These are phyloP conservation scores for Hozukius guyotensis DNA, from an alignment of 2,797 vertebrate genomes.

Conservation along the genomic window DNA sequence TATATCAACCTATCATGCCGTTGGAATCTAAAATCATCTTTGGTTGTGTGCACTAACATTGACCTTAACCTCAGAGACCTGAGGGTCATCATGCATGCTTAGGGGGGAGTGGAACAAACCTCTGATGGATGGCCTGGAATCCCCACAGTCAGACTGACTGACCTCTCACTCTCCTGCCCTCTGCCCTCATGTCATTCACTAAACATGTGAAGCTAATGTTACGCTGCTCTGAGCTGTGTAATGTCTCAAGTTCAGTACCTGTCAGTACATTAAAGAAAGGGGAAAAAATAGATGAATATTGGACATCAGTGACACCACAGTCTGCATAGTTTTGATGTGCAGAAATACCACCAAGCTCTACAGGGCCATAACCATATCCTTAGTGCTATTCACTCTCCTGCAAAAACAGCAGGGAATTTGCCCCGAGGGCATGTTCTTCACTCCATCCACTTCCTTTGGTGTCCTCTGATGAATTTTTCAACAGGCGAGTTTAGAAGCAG, in stretches of 20 bases:
- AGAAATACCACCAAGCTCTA: slow-evolving; percentile 6
- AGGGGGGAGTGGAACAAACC: neutral
- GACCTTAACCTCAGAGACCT: slow-evolving; percentile 16
- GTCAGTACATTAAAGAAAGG: slow-evolving; percentile 1
- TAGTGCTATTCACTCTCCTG: slow-evolving; percentile 30
- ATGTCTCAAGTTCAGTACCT: slow-evolving; percentile 22
- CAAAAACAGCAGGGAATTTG: slow-evolving; percentile 54
- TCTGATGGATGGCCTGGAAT: slow-evolving; percentile 34
- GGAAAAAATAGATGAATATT: slow-evolving; percentile 13
- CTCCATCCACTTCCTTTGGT: slow-evolving; percentile 34
- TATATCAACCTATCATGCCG: neutral
- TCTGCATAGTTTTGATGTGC: slow-evolving; percentile 25
- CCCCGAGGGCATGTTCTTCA: slow-evolving; percentile 47
- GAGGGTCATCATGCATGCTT: neutral
- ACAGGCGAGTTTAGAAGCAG: slow-evolving; percentile 11
- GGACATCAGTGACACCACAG: slow-evolving; percentile 27
- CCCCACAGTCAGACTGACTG: neutral
- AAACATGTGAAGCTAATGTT: slow-evolving; percentile 15
- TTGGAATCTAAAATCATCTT: neutral
- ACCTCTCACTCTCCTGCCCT: slow-evolving; percentile 9
- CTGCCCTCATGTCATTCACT: slow-evolving; percentile 8
- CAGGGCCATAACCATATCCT: slow-evolving; percentile 33
- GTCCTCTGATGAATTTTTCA: slow-evolving; percentile 43
- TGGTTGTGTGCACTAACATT: neutral
- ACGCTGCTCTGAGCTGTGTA: neutral